Conservation (phyloP, 2,888 invertebrate species). For the Germaria angustata region DNA sequence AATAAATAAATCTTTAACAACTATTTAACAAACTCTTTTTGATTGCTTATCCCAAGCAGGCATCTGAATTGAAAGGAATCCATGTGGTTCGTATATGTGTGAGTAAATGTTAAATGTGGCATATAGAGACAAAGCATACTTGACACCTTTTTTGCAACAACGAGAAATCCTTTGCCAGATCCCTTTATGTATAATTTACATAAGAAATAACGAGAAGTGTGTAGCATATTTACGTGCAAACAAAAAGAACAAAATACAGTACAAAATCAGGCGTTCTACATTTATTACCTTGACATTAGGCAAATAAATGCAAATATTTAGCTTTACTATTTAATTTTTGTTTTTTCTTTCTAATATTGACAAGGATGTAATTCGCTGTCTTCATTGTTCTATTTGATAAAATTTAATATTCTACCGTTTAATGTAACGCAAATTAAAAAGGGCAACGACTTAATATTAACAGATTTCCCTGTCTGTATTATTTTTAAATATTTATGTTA, state of each 20-base stretch:
- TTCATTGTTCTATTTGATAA: too few relatives aligned
- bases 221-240: background rate
- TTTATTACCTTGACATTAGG: conserved; percentile 17
- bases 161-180: background rate
- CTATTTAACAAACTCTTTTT: conserved; percentile 44
- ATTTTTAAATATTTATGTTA: too few relatives aligned
- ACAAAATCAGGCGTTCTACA: background rate
- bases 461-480: too few relatives aligned
- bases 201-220: too few relatives aligned
- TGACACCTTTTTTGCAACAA: conserved; percentile 20
- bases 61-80: background rate
- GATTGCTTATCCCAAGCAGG: conserved; percentile 25
- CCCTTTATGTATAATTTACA: background rate
- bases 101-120: background rate
- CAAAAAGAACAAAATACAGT: background rate
- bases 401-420: too few relatives aligned
- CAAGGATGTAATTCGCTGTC: background rate
- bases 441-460: too few relatives aligned
- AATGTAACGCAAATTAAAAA: too few relatives aligned
- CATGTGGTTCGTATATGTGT: background rate
- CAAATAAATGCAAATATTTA: conserved; percentile 3
- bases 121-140: conserved; percentile 8
- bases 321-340: background rate
- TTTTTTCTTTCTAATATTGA: background rate
- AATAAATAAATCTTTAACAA: conserved; percentile 59